A percentile compares a stretch with the other conserved stretches of the same genome.
Conservation (phyloP, 2,113 vertebrate genomes). For the Synchiropus splendidus region DNA sequence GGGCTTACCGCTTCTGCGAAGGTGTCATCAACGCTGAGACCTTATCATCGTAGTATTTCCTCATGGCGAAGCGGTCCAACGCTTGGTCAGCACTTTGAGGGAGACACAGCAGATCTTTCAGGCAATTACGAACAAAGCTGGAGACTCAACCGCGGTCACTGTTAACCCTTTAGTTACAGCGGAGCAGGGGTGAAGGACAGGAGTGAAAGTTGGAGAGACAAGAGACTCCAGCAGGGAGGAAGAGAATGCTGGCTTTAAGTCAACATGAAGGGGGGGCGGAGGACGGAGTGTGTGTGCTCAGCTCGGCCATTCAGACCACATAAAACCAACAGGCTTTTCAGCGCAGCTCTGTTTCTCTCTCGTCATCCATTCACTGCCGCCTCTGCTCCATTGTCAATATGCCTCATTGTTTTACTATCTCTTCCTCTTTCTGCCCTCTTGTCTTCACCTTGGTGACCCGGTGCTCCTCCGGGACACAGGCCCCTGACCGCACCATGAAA, state of each 20-base stretch:
- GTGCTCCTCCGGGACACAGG: conserved; percentile 12
- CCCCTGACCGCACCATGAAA: too few relatives aligned
- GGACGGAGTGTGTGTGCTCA: conserved; percentile 57
- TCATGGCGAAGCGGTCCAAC: conserved; percentile 95
- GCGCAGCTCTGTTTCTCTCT: conserved; percentile 17
- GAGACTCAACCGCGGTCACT: conserved; percentile 32
- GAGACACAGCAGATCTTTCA: conserved; percentile 39
- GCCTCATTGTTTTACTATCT: conserved; percentile 44
- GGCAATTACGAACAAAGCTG: conserved; percentile 36
- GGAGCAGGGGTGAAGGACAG: conserved; percentile 28
- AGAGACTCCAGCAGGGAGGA: conserved; percentile 61
- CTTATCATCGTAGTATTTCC: conserved; percentile 97
- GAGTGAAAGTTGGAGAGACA: conserved; percentile 55
- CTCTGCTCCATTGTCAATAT: conserved; percentile 43
- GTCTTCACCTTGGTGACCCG: conserved; percentile 21
- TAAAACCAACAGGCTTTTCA: conserved; percentile 63
- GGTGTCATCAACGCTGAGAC: conserved; percentile 91
- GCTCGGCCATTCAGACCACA: conserved; percentile 51
- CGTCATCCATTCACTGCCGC: conserved; percentile 1
- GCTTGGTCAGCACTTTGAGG: conserved; percentile 88
- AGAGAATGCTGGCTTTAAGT: conserved; percentile 59
- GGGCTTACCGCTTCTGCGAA: conserved; percentile 85
- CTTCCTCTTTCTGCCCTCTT: conserved; percentile 31
- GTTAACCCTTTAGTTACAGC: conserved; percentile 32
- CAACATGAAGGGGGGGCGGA: conserved; percentile 52